Evolutionary conservation across 2,113 vertebrate genomes (phyloP).

Genomic region (Protobothrops flavoviridis): DNA sequence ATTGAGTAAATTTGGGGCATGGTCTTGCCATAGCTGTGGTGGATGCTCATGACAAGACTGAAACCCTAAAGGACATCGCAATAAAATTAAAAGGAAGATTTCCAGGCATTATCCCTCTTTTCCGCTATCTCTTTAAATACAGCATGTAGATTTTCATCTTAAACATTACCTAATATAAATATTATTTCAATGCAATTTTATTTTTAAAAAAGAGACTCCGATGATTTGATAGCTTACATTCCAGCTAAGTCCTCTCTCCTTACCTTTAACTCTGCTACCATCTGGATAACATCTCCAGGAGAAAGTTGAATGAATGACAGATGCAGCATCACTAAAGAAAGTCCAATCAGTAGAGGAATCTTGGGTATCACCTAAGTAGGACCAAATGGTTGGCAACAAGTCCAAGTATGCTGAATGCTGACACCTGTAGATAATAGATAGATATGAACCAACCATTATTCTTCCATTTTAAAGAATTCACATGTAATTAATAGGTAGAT

Average conservation of each 20-base stretch:
- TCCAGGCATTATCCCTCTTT: background rate
- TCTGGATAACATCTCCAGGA: background rate
- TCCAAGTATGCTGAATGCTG: background rate
- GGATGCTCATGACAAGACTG: background rate
- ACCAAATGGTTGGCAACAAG: background rate
- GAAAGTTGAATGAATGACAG: background rate
- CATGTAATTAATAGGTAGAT: constrained; percentile 55
- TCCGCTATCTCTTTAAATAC: background rate
- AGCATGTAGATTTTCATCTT: background rate
- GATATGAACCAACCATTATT: constrained; percentile 13
- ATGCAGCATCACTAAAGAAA: background rate
- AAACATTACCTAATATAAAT: background rate
- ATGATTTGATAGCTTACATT: background rate
- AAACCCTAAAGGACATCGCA: background rate
- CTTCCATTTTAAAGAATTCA: constrained; percentile 47
- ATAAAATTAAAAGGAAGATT: background rate
- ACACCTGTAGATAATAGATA: background rate
- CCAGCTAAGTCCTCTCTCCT: background rate
- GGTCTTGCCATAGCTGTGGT: background rate
- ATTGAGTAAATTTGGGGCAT: background rate
- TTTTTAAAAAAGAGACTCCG: background rate
- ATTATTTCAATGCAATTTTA: background rate
- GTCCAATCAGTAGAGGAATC: background rate
- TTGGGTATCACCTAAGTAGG: background rate
- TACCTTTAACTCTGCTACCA: background rate